Conservation (phyloP, 2,888 invertebrate species). For the Leucophenga montana region DNA sequence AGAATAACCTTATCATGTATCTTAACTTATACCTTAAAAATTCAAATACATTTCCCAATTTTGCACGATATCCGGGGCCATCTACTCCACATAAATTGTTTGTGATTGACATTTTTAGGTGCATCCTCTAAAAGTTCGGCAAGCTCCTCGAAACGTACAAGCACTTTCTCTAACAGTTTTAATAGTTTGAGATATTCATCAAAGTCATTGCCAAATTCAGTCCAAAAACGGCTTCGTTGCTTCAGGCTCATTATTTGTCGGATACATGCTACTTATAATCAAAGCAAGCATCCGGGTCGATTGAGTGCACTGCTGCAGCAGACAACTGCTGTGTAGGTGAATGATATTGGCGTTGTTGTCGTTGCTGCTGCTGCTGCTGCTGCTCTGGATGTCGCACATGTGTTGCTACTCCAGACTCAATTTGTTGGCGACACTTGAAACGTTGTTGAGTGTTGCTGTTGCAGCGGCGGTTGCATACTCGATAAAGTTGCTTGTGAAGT, state of each 20-base stretch:
- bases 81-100: constrained; percentile 80
- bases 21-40: too few species aligned
- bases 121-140: constrained; percentile 81
- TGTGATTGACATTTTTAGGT: too few species aligned
- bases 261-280: constrained; percentile 74
- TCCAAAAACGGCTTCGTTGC: constrained; percentile 91
- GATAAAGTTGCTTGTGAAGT: constrained; percentile 9
- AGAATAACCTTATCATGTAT: too few species aligned
- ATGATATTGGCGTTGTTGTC: constrained; percentile 52
- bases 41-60: constrained; percentile 85
- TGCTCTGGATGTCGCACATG: constrained; percentile 50
- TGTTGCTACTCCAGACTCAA: constrained; percentile 37
- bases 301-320: constrained; percentile 62
- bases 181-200: constrained; percentile 88
- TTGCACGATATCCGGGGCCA: constrained; percentile 87
- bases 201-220: constrained; percentile 91
- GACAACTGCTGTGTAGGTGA: constrained; percentile 67
- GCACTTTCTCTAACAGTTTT: constrained; percentile 85
- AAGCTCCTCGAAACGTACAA: constrained; percentile 84
- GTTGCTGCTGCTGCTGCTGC: constrained; percentile 39
- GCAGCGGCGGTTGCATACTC: constrained; percentile 42
- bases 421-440: too few species aligned
- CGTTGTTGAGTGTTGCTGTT: constrained; percentile 37
- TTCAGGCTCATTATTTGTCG: constrained; percentile 82
- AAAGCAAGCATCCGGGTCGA: too few species aligned